Evolutionary conservation across 2,113 vertebrate species (phyloP).

Genomic region (Pan troglodytes): NHGRI_mPanTro3-v2.1_pri NC_072421.2:122172001-122172500

Average conservation of each 20-base stretch:
- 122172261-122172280: neutral
- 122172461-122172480: neutral
- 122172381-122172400: constrained; percentile 31
- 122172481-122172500: constrained; percentile 38
- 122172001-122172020: neutral
- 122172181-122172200: constrained; percentile 32
- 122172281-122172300: neutral
- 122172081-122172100: constrained; percentile 28
- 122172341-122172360: neutral
- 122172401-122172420: neutral
- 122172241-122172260: constrained; percentile 32
- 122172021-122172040: neutral
- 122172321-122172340: neutral
- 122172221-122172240: constrained; percentile 38
- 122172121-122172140: constrained; percentile 42
- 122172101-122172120: neutral
- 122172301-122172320: neutral
- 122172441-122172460: neutral
- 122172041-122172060: neutral
- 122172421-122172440: neutral
- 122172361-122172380: neutral
- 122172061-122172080: neutral
- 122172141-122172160: neutral
- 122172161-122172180: constrained; percentile 35
- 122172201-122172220: neutral